Evolutionary conservation across 2,888 invertebrate species (phyloP).

Genomic region (Zele albiditarsus): DNA sequence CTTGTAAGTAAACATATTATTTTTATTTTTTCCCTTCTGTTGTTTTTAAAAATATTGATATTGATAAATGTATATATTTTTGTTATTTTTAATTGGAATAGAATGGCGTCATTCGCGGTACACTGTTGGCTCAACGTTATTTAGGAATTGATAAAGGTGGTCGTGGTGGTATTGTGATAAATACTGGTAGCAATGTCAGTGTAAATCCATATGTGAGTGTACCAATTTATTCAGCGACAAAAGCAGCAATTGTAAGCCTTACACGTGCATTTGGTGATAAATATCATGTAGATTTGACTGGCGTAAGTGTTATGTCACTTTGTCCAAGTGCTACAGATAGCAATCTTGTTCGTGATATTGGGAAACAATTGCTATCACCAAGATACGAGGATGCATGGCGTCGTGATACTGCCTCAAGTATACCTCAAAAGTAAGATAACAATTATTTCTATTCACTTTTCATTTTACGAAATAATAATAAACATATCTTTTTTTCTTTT

Average conservation of each 20-base stretch:
- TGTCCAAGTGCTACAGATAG: conserved; percentile 82
- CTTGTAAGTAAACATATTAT: conserved; percentile 75
- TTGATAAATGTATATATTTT: neutral
- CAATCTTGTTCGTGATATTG: conserved; percentile 78
- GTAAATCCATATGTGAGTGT: conserved; percentile 81
- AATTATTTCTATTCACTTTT: neutral
- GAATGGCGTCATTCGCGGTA: conserved; percentile 86
- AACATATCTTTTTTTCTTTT: neutral
- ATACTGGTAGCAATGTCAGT: conserved; percentile 84
- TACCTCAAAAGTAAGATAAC: conserved; percentile 77
- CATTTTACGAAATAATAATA: neutral
- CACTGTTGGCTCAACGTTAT: conserved; percentile 82
- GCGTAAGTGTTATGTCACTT: conserved; percentile 81
- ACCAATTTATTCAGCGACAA: conserved; percentile 85
- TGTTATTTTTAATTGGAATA: conserved; percentile 63
- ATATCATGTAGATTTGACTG: conserved; percentile 82
- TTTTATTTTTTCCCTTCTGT: neutral
- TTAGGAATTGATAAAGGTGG: conserved; percentile 86
- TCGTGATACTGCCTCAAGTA: conserved; percentile 78
- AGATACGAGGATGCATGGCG: conserved; percentile 85
- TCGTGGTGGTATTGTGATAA: conserved; percentile 83
- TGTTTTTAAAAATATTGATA: neutral
- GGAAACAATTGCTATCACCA: conserved; percentile 81
- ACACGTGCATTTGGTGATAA: conserved; percentile 84
- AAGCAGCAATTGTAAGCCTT: conserved; percentile 83